phyloP scores from a whole-genome alignment of 2,113 vertebrate genomes.

The Syngnathus scovelli region DNA sequence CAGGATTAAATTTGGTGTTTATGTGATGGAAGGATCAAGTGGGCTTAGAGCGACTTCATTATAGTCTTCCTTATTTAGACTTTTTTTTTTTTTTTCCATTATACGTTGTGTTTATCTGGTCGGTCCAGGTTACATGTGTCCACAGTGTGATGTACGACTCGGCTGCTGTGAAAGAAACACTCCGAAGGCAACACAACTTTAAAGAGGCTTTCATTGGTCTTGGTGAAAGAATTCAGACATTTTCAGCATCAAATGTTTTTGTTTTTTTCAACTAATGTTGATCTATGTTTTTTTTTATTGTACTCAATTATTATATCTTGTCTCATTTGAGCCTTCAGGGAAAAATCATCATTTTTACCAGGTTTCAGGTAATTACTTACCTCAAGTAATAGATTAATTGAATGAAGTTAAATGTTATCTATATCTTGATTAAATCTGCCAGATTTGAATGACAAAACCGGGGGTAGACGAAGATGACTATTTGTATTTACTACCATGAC shows the following conservation, averaged over 20 bases:
- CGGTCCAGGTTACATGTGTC: conserved; percentile 43
- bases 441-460: background rate
- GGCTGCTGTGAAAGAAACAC: conserved; percentile 22
- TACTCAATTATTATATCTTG: too few relatives aligned
- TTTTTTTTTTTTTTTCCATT: conserved; percentile 15
- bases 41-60: conserved; percentile 5
- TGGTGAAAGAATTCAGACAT: background rate
- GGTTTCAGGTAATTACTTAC: too few relatives aligned
- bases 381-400: too few relatives aligned
- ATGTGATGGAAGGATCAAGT: conserved; percentile 13
- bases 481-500: background rate
- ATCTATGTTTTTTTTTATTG: background rate
- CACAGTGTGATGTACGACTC: conserved; percentile 23
- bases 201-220: conserved; percentile 15
- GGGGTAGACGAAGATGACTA: too few relatives aligned
- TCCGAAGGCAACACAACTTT: conserved; percentile 34
- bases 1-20: conserved; percentile 8
- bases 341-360: too few relatives aligned
- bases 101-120: conserved; percentile 26
- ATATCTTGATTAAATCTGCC: too few relatives aligned
- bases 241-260: background rate
- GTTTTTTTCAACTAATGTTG: background rate
- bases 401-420: too few relatives aligned
- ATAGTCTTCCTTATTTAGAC: conserved; percentile 21
- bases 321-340: too few relatives aligned